Evolutionary conservation across 2,888 invertebrate genomes (phyloP).

Genomic region (Beris chalybata): DNA sequence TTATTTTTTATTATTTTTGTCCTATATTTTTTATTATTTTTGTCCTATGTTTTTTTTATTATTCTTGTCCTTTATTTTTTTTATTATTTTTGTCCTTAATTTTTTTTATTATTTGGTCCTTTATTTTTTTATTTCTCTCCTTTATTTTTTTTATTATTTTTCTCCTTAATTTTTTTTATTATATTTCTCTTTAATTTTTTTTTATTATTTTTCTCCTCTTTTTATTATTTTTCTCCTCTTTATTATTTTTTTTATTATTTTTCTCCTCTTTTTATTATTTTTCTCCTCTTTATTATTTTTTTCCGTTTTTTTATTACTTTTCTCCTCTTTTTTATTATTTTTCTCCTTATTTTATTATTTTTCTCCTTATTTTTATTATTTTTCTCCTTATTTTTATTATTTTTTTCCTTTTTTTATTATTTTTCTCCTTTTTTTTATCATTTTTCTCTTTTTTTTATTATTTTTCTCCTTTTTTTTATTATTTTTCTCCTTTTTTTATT

Average conservation of each 20-base stretch:
- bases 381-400: neutral
- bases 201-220: neutral
- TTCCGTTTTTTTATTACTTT: neutral
- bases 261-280: too few species aligned
- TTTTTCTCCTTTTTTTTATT: neutral
- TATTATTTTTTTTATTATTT: neutral
- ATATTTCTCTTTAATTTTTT: neutral
- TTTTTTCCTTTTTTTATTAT: conserved; percentile 3
- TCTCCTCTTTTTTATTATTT: too few species aligned
- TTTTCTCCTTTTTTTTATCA: neutral
- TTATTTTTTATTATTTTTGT: neutral
- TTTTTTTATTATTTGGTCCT: neutral
- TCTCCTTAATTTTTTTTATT: too few species aligned
- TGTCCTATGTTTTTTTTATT: too few species aligned
- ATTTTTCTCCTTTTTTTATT: neutral
- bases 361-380: neutral
- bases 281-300: neutral
- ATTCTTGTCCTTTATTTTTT: neutral
- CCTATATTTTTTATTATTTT: too few species aligned
- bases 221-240: neutral
- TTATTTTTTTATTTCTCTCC: neutral
- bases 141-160: neutral
- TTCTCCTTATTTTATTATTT: too few species aligned
- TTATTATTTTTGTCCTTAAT: neutral
- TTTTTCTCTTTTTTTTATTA: neutral